phyloP scores from a whole-genome alignment of 1,140 invertebrate genomes.

The Nephila pilipes region DNA sequence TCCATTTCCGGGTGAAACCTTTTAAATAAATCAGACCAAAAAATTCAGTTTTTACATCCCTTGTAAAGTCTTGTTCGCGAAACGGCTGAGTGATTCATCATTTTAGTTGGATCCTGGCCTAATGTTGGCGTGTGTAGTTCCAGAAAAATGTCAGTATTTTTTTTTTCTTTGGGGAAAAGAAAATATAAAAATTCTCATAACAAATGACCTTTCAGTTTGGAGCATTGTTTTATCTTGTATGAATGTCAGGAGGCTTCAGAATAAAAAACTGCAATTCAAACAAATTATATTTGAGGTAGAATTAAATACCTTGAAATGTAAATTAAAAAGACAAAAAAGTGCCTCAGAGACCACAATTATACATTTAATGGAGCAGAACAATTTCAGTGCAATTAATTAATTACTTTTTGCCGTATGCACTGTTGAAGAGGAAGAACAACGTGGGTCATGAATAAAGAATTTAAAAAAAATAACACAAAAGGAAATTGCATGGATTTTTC shows the following conservation, averaged over 20 bases:
- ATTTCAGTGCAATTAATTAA: background rate
- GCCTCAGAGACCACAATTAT: background rate
- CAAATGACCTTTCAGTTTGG: background rate
- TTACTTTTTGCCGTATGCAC: background rate
- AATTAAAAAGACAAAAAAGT: background rate
- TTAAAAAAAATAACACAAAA: no score
- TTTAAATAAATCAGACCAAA: slow-evolving; percentile 41
- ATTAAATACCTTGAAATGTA: background rate
- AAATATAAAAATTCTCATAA: background rate
- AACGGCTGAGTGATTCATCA: background rate
- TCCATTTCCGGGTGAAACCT: slow-evolving; percentile 15
- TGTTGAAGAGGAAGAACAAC: no score
- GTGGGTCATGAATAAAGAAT: no score
- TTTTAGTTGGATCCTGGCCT: background rate
- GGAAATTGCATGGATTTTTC: no score
- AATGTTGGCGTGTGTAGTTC: background rate
- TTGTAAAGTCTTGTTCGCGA: slow-evolving; percentile 12
- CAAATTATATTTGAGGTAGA: background rate
- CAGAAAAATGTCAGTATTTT: background rate
- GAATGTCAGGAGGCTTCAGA: background rate
- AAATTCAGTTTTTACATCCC: slow-evolving; percentile 7
- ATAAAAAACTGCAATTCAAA: background rate
- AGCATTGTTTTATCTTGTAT: background rate
- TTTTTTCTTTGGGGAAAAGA: background rate
- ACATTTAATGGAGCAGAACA: background rate